Percentiles rank a stretch among this genome's conserved stretches.
phyloP scores from a whole-genome alignment of 2,888 invertebrate species.

The Panzeria rudis region DNA sequence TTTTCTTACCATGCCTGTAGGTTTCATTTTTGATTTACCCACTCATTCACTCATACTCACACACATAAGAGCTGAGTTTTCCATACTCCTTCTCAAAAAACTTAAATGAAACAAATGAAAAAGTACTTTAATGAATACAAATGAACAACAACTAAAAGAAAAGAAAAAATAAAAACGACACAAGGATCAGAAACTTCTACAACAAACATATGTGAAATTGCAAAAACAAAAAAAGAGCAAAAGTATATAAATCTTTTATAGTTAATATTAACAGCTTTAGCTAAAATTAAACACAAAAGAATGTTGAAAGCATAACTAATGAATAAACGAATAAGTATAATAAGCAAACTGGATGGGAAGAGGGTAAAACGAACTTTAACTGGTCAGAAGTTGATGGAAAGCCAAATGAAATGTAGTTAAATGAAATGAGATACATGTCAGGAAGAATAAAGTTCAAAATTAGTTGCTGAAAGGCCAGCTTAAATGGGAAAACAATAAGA shows the following conservation, averaged over 20 bases:
- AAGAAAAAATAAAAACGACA: slow-evolving; percentile 2
- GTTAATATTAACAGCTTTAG: slow-evolving; percentile 68
- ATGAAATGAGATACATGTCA: slow-evolving; percentile 59
- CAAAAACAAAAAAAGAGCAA: background rate
- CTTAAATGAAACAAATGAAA: slow-evolving; percentile 71
- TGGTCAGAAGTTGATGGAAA: slow-evolving; percentile 28
- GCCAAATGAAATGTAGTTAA: slow-evolving; percentile 33
- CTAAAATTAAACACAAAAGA: slow-evolving; percentile 56
- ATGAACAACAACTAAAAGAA: slow-evolving; percentile 59
- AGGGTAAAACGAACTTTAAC: background rate
- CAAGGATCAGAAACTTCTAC: slow-evolving; percentile 44
- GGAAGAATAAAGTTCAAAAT: slow-evolving; percentile 60
- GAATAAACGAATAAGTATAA: slow-evolving; percentile 4
- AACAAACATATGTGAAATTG: slow-evolving; percentile 60
- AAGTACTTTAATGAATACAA: slow-evolving; percentile 72
- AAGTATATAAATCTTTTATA: slow-evolving; percentile 57
- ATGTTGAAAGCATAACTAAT: slow-evolving; percentile 41
- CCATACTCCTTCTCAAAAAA: slow-evolving; percentile 44
- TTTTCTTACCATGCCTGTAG: no score
- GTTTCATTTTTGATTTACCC: slow-evolving; percentile 7
- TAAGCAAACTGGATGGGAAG: background rate
- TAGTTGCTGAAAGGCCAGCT: slow-evolving; percentile 46
- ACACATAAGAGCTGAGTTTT: slow-evolving; percentile 36
- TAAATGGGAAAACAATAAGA: slow-evolving; percentile 25
- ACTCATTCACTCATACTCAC: slow-evolving; percentile 7